These are phyloP conservation scores for Notarius lentiginosus DNA, from an alignment of 2,113 vertebrate genomes.

Conservation along the genomic window DNA sequence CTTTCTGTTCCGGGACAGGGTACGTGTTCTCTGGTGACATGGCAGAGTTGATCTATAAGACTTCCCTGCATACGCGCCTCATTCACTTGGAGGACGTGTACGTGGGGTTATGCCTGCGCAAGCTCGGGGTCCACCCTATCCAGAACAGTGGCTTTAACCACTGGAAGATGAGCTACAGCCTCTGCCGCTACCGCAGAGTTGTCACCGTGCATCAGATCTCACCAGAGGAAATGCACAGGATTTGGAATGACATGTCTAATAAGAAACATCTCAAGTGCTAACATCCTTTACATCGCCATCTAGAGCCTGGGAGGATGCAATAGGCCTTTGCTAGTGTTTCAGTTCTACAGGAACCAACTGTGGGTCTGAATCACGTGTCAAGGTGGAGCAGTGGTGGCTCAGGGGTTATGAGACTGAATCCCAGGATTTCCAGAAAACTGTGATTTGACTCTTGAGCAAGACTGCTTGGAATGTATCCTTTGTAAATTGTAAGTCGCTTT, in stretches of 20 bases:
- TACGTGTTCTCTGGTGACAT: conserved; percentile 97
- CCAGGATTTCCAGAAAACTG: not conserved
- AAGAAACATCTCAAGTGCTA: conserved; percentile 99
- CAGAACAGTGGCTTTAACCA: conserved; percentile 99
- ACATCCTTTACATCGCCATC: conserved; percentile 22
- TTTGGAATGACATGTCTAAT: conserved; percentile 99
- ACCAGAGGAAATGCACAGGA: conserved; percentile 97
- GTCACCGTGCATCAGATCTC: conserved; percentile 98
- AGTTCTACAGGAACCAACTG: not conserved
- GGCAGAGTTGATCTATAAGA: conserved; percentile 95
- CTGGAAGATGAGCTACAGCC: conserved; percentile 99
- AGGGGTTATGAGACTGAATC: not conserved
- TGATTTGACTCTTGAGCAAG: not conserved
- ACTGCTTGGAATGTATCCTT: not conserved
- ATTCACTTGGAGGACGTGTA: conserved; percentile 98
- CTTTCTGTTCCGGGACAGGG: conserved; percentile 96
- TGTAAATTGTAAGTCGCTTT: not conserved
- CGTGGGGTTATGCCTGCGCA: conserved; percentile 92
- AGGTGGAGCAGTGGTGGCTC: not conserved
- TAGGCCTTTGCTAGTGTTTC: not conserved
- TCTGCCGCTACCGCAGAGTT: conserved; percentile 92
- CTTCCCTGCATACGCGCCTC: conserved; percentile 93
- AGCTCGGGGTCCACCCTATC: conserved; percentile 94
- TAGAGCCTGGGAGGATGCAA: not conserved
- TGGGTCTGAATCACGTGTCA: not conserved